Evolutionary conservation across 2,888 invertebrate genomes (phyloP).

Genomic region (Macaria liturata): DNA sequence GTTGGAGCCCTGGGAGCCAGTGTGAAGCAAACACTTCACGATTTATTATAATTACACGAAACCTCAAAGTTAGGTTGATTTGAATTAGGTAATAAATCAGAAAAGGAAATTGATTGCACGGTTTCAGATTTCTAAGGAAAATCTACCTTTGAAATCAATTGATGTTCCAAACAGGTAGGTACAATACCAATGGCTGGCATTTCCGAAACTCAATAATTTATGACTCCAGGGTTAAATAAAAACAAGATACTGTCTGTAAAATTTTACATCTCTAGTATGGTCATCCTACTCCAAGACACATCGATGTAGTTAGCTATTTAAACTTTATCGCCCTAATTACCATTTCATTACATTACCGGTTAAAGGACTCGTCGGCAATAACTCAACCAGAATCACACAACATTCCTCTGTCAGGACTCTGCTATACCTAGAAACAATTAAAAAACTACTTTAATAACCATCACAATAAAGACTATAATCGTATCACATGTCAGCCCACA

Average conservation of each 20-base stretch:
- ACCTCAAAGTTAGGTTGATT: no score
- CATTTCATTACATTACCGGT: conserved; percentile 8
- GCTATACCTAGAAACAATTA: background rate
- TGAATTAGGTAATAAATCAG: no score
- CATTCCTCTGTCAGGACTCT: conserved; percentile 2
- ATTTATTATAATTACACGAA: conserved; percentile 2
- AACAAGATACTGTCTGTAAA: no score
- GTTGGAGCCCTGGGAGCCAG: conserved; percentile 18
- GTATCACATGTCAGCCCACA: background rate
- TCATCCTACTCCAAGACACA: no score
- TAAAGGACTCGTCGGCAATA: conserved; percentile 11
- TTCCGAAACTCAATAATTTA: no score
- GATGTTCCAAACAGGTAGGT: no score
- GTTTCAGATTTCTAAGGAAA: no score
- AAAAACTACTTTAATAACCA: background rate
- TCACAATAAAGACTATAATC: conserved; percentile 3
- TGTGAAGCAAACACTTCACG: conserved; percentile 15
- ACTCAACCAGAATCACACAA: background rate
- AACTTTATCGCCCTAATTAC: conserved; percentile 8
- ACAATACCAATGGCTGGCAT: no score
- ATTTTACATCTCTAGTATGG: no score
- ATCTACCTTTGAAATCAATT: no score
- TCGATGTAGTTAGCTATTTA: background rate
- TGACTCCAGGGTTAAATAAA: no score
- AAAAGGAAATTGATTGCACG: no score